Conservation (phyloP, 2,888 invertebrate species). For the Lissonota sp. region DNA sequence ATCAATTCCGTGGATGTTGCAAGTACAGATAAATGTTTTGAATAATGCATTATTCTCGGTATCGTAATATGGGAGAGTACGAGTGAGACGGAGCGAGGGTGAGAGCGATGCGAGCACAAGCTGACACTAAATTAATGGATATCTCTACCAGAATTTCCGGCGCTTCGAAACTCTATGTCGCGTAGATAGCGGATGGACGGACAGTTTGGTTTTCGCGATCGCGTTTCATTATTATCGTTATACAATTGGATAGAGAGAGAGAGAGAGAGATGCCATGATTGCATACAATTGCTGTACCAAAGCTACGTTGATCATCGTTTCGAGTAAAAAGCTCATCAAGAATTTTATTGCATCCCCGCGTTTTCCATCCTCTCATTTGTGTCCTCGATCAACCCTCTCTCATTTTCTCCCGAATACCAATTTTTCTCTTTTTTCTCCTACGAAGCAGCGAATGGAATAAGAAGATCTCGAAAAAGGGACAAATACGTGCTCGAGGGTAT, state of each 20-base stretch:
- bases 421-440: conserved; percentile 12
- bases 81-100: conserved; percentile 4
- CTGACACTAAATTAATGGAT: conserved; percentile 71
- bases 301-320: neutral
- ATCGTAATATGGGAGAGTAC: conserved; percentile 16
- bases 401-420: conserved; percentile 18
- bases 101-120: conserved; percentile 56
- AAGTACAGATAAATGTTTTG: conserved; percentile 69
- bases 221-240: conserved; percentile 48
- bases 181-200: conserved; percentile 55
- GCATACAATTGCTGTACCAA: no score
- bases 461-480: conserved; percentile 34
- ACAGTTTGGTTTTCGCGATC: conserved; percentile 30
- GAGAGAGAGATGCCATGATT: neutral
- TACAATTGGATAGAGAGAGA: conserved; percentile 42
- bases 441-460: conserved; percentile 38
- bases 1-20: conserved; percentile 66
- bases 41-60: conserved; percentile 66
- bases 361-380: neutral
- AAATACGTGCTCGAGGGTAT: conserved; percentile 42
- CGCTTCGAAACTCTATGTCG: conserved; percentile 55
- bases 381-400: neutral
- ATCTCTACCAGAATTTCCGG: conserved; percentile 67
- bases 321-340: neutral
- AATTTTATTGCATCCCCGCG: no score